Evolutionary conservation across 2,888 invertebrate species (phyloP), one percentile per base, ranked within the genome.

Genomic region (Quadroppia sp.): DNA sequence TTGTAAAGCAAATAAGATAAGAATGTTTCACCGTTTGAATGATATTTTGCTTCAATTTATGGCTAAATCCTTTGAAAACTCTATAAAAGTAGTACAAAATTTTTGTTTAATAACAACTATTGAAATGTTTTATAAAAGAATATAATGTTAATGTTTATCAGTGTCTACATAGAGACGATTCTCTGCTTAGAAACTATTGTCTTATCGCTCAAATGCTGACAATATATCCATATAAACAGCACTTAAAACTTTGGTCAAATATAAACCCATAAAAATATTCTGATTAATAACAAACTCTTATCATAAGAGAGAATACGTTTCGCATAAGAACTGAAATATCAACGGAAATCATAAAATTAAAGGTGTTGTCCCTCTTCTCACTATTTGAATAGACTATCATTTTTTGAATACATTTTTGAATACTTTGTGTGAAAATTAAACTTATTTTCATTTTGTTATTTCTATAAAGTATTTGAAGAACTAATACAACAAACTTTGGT

Each of bases 321-420:
- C 69, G 25, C 6, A n/a, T 9, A 42, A 42, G 42, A 28, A 25
- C 13, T 69, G 69, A 23, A 69, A 69, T 45, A 25, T 3, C 36
- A 69, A 69, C 69, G 69, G 69, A 69, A 69, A 45, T 40, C 23
- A 69, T 42, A 69, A 69, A 69, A 45, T 69, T 45, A 69, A 69
- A 69, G 69, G 69, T 69, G 69, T 69, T 69, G 69, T 69, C 69
- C 17, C 69, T 36, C 15, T 36, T 64, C 11, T 2, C 4, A 32
- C 59, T n/a, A 6, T 61, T 61, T 61, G 17, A n/a, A n/a, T n/a
- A n/a, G n/a, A 3, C n/a, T 48, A 3, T n/a, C 23, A 23, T 56
- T 28, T 13, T 6, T 17, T 69, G 45, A 15, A 25, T 42, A 69
- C 23, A 69, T 42, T 64, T 40, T 64, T 64, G 9, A 9, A 64